Base-by-base conservation (phyloP, 2,888 invertebrate genomes). In the Amphipyra berbera region DNA sequence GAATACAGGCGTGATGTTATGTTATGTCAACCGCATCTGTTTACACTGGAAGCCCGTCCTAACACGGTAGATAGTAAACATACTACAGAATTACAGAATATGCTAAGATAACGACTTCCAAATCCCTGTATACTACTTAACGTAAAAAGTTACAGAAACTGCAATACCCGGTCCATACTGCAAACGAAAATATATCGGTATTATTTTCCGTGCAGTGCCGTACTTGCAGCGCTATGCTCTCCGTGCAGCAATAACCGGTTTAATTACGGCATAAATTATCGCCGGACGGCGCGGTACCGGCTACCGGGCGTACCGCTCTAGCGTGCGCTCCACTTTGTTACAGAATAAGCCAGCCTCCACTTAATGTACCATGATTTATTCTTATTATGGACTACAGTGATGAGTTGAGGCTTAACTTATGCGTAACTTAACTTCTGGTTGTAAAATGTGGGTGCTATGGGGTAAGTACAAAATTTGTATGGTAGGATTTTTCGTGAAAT, bases 231-330 rank as follows among this genome's bases (percentile, higher is more conserved):
- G 74, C 50, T 44, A 56, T 50, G 37, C 65, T 72, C 72, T 71
- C 64, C 40, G 56, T 62, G 48, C 62, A 61, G 72, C 78, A 73
- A 76, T 81, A 82, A 78, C 83, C 72, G 74, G 81, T 78, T 82
- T 83, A 84, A 86, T 86, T 85, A 78, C 77, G 60, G 73, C 74
- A 76, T 78, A 79, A 79, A 82, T 82, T 83, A 83, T 84, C 76
- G 77, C 77, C 79, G 78, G 60, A 45, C 71, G 56, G 75, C 44
- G 40, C 44, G 40, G 60, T 61, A 59, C 67, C 76, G 75, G 77
- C 72, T 61, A 67, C 61, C 65, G 52, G 71, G 62, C 69, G 62
- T 57, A 21, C 53, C 38, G 53, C 40, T 40, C 59, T 45, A 52
- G 53, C 50, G 33, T 14, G 10, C 42, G 69, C 57, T 61, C 55